A percentile compares a stretch with the other conserved stretches of the same genome.
Conservation (phyloP, 2,113 vertebrate genomes). For the Rhinolophus ferrumequinum region DNA sequence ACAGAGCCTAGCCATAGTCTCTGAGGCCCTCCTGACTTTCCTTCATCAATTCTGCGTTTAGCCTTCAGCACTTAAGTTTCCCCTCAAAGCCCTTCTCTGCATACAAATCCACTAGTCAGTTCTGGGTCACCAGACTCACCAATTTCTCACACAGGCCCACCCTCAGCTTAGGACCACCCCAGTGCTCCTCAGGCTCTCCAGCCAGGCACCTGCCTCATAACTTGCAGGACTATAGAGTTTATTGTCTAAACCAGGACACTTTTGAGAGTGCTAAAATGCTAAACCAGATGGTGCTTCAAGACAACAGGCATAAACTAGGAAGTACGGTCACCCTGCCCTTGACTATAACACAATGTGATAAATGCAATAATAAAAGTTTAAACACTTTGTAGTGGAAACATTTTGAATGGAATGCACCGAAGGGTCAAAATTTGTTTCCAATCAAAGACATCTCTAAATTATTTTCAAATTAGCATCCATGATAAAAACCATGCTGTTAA, state of each 20-base stretch:
- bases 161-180: conserved; percentile 51
- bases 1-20: neutral
- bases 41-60: neutral
- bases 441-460: conserved; percentile 56
- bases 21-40: neutral
- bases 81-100: neutral
- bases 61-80: neutral
- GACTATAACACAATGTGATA: conserved; percentile 66
- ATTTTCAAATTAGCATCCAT: conserved; percentile 60
- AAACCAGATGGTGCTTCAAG: conserved; percentile 75
- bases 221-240: conserved; percentile 42
- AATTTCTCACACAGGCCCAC: conserved; percentile 18
- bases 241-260: conserved; percentile 67
- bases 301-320: conserved; percentile 49
- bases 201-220: conserved; percentile 72
- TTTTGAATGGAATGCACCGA: neutral
- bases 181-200: neutral
- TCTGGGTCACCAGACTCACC: neutral
- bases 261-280: conserved; percentile 64
- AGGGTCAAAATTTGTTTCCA: conserved; percentile 65
- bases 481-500: neutral
- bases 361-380: conserved; percentile 69
- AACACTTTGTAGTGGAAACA: conserved; percentile 41
- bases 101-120: neutral
- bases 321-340: neutral